Base-by-base conservation (phyloP, 2,113 vertebrate species). In the Diphyllodes magnificus region DNA sequence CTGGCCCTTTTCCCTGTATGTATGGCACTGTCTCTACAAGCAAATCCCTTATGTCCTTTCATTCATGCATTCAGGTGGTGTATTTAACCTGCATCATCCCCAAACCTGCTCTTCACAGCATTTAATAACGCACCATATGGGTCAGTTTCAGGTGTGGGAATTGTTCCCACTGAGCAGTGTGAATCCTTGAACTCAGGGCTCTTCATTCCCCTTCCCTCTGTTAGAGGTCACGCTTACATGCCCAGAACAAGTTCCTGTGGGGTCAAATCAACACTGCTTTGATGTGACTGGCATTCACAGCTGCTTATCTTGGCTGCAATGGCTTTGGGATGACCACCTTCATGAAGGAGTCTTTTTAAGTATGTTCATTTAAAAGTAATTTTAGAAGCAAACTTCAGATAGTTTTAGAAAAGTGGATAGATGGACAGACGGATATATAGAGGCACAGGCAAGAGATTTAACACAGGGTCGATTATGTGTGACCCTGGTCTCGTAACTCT, bases 51-150 rank as follows among this genome's bases (percentile, higher is more conserved):
- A 31, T 6, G 89, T 64, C 50, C 68, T 90, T 90, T 88, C 72
- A 33, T 80, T 88, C 49, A 13, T 42, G 22, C 20, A 75, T 63
- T 54, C 91, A 93, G 91, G 89, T 82, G 91, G 64, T 82, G 59
- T 66, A 56, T 78, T 96, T 95, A 94, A 89, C 82, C 78, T 82
- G 84, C 70, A 82, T 90, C 86, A 85, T 79, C 40, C 45, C 78
- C 86, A 91, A 68, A 86, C 28, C 66, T 75, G 51, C 88, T 85
- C 92, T 83, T 72, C 64, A 70, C 84, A 90, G 60, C 61, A 20
- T 70, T 91, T 93, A 56, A 92, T 93, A 64, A 85, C 65, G 35
- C 57, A 83, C 92, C 92, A 88, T 91, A 69, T 75, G 82, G 91
- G 84, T 63, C 86, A 88, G 47, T 50, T 53, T 61, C 35, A 63